Conservation (phyloP, 2,888 invertebrate species). For the Agrochola circellaris region DNA sequence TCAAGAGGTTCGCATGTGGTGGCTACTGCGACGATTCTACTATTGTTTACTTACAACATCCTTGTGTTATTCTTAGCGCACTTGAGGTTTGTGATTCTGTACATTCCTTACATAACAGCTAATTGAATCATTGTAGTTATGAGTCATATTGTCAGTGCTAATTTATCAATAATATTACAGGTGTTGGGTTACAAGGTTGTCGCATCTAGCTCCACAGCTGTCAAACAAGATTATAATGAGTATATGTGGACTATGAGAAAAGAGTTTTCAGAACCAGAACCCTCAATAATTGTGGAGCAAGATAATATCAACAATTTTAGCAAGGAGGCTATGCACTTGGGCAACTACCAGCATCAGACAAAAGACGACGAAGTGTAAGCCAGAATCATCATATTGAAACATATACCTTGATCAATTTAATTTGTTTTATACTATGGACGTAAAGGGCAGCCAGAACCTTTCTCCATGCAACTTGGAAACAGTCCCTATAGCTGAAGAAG, state of each 20-base stretch:
- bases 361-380: slow-evolving; percentile 88
- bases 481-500: slow-evolving; percentile 82
- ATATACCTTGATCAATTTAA: slow-evolving; percentile 57
- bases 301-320: slow-evolving; percentile 92
- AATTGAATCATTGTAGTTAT: slow-evolving; percentile 54
- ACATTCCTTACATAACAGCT: slow-evolving; percentile 28
- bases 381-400: slow-evolving; percentile 35
- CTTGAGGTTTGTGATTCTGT: slow-evolving; percentile 91
- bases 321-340: slow-evolving; percentile 90
- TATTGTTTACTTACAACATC: slow-evolving; percentile 96
- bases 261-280: slow-evolving; percentile 96
- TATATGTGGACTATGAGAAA: slow-evolving; percentile 98
- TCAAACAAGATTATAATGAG: slow-evolving; percentile 97
- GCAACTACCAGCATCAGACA: slow-evolving; percentile 83
- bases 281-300: slow-evolving; percentile 91
- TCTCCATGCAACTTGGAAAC: slow-evolving; percentile 77
- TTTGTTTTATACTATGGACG: slow-evolving; percentile 80
- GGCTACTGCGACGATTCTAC: slow-evolving; percentile 96
- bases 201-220: slow-evolving; percentile 95
- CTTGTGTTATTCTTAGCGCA: slow-evolving; percentile 96
- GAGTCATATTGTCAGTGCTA: slow-evolving; percentile 57
- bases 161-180: slow-evolving; percentile 78
- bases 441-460: slow-evolving; percentile 81
- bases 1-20: slow-evolving; percentile 95
- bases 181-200: slow-evolving; percentile 97